Percentiles rank a stretch among this genome's conserved stretches.
These are phyloP conservation scores for Encarsia formosa DNA, from an alignment of 2,888 invertebrate genomes.

Conservation along the genomic window DNA sequence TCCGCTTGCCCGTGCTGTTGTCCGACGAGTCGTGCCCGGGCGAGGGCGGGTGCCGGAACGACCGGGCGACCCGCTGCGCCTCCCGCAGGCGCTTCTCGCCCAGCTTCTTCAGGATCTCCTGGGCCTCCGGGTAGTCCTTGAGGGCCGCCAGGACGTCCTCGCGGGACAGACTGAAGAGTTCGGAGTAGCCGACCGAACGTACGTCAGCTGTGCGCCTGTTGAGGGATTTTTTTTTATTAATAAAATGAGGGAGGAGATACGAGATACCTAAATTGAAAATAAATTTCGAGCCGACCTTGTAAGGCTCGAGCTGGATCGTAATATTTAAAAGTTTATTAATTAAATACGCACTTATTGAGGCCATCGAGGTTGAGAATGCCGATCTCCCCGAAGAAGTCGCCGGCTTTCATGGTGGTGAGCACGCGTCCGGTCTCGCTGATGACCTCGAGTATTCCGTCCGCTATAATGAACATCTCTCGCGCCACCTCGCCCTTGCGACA, in stretches of 20 bases:
- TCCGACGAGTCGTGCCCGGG: constrained; percentile 61
- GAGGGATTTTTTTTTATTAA: constrained; percentile 1
- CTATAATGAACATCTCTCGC: constrained; percentile 97
- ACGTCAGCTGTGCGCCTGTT: constrained; percentile 91
- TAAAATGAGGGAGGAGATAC: neutral
- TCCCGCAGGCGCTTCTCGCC: constrained; percentile 84
- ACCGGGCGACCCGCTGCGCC: constrained; percentile 55
- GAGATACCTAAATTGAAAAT: no score
- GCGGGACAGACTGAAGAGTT: constrained; percentile 86
- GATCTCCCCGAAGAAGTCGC: constrained; percentile 97
- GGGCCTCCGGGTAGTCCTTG: constrained; percentile 96
- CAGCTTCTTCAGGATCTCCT: constrained; percentile 85
- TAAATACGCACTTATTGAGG: constrained; percentile 75
- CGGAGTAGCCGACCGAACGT: constrained; percentile 92
- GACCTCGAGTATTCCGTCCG: constrained; percentile 93
- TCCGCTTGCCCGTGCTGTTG: constrained; percentile 65
- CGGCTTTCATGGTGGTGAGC: constrained; percentile 92
- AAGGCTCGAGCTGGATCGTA: neutral
- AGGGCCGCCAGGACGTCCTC: constrained; percentile 92
- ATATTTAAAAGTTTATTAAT: neutral
- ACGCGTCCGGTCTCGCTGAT: constrained; percentile 91
- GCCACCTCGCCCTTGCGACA: constrained; percentile 94
- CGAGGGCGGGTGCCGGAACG: constrained; percentile 65
- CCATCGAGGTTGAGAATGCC: constrained; percentile 94
- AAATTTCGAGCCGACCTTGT: no score